Percentiles rank a stretch among this genome's conserved stretches.
phyloP scores from a whole-genome alignment of 2,888 invertebrate species.

The Argyra leucocephala region DNA sequence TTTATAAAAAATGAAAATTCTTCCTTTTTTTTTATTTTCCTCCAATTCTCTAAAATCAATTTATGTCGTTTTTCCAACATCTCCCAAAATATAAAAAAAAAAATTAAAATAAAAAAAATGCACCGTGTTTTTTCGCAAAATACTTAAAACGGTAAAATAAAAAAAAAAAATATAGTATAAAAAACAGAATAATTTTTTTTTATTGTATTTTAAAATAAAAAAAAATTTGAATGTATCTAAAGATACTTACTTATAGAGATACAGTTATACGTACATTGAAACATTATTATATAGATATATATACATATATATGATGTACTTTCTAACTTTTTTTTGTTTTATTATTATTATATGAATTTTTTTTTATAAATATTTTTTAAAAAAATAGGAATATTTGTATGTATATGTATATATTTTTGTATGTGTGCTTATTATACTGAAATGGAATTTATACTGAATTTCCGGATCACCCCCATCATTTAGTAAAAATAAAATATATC shows the following conservation, averaged over 20 bases:
- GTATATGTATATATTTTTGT: no score
- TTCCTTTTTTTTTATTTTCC: no score
- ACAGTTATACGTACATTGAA: neutral
- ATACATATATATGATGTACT: neutral
- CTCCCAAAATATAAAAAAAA: no score
- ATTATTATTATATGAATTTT: no score
- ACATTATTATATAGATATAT: neutral
- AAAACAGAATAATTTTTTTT: neutral
- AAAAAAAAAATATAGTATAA: neutral
- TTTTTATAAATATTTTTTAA: no score
- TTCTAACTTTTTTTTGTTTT: no score
- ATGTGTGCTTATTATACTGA: no score
- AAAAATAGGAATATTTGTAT: no score
- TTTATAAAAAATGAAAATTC: neutral
- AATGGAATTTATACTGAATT: neutral
- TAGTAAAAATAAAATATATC: no score
- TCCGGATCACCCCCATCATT: neutral
- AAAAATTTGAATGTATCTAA: neutral
- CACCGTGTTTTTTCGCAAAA: conserved; percentile 2
- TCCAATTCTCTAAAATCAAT: neutral
- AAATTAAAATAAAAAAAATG: neutral
- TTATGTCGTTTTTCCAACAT: no score
- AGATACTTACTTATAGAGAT: neutral
- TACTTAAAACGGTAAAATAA: neutral
- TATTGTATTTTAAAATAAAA: neutral